Base-by-base conservation (phyloP, 2,888 invertebrate genomes). In the Lottia scabra region DNA sequence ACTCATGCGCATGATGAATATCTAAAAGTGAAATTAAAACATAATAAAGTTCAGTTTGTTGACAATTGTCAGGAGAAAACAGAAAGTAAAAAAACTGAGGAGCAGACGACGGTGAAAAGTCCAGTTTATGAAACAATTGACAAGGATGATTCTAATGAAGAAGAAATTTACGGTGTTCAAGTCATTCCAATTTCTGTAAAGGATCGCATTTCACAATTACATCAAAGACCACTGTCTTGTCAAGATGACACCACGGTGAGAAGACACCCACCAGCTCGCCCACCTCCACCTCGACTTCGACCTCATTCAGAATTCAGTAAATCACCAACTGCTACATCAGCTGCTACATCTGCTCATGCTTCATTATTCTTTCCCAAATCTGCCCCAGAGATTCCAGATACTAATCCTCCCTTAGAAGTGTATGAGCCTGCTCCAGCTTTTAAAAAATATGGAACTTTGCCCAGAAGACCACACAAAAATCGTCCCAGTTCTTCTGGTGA, bases 1-100 rank as follows among this genome's bases (percentile, higher is more conserved):
- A 86, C 85, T 4, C 81, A 81, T 74, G 84, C 82, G 48, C 86
- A 86, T 72, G 85, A 85, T 79, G 79, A 82, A 46, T 85, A 85
- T 68, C 68, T 84, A 4, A 76, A 79, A 76, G 74, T 77, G 6
- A 84, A 83, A 75, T 56, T 77, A 44, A 72, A 77, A 45, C 75
- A 76, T 64, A 63, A 26, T 30, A 63, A 68, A 56, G 62, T 67
- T 46, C 65, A 67, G 23, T 65, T 67, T n/a, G 16, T 56, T 6
- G 70, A 70, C n/a, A 65, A 65, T 48, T 27, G 19, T 12, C 15
- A 43, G 5, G 19, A 63, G 43, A 43, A 23, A 67, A 5, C 38
- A 27, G 12, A 1, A 16, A 45, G 63, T 62, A 15, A 15, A 38
- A 16, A 63, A 13, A 43, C 44, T 15, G 38, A 23, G 43, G 46